phyloP scores from a whole-genome alignment of 2,113 vertebrate species.

The Macaca nemestrina region DNA sequence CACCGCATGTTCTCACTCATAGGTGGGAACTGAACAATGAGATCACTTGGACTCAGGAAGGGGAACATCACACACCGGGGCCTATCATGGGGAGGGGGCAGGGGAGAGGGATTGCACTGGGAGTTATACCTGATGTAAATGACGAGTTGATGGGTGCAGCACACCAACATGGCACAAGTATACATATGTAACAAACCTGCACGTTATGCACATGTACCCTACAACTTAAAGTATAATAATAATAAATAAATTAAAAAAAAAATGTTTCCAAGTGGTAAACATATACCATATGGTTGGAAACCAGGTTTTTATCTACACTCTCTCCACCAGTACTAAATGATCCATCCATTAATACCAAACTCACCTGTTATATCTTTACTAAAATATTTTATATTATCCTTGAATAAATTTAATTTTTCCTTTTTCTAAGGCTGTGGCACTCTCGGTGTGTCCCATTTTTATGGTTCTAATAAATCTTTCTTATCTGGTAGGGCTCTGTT shows the following conservation, averaged over 20 bases:
- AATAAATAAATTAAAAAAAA: not conserved
- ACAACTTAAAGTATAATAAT: too few relatives aligned
- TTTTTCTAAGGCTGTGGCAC: not conserved
- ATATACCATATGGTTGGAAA: not conserved
- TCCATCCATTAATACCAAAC: not conserved
- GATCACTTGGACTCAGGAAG: too few relatives aligned
- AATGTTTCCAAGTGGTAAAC: not conserved
- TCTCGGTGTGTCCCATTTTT: not conserved
- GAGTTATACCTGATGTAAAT: too few relatives aligned
- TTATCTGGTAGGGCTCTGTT: not conserved
- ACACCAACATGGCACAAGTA: too few relatives aligned
- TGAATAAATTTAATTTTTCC: not conserved
- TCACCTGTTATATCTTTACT: not conserved
- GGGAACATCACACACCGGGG: too few relatives aligned
- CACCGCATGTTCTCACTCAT: too few relatives aligned
- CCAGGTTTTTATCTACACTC: fast-evolving
- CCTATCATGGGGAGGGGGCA: too few relatives aligned
- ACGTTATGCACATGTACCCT: too few relatives aligned
- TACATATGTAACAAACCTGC: too few relatives aligned
- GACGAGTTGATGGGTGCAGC: too few relatives aligned
- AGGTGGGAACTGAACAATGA: too few relatives aligned
- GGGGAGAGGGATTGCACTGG: too few relatives aligned
- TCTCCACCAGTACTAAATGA: not conserved
- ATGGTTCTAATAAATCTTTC: not conserved
- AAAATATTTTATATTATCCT: not conserved